Base-by-base conservation (phyloP, 2,888 invertebrate genomes). In the Nesidiocoris tenuis region DNA sequence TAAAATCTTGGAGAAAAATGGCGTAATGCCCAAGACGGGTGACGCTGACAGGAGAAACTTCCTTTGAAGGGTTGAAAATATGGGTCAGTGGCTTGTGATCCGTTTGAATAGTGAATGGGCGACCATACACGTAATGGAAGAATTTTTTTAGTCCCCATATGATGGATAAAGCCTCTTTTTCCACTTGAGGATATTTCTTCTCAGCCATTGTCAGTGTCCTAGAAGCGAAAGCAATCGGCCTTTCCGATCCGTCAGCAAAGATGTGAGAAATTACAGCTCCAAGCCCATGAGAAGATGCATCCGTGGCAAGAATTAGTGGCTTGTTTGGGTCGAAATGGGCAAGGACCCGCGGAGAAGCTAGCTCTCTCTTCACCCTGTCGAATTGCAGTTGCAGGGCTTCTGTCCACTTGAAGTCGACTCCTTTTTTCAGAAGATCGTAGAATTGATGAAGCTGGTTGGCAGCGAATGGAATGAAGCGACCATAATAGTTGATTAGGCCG, bases 401-500 rank as follows among this genome's bases (percentile, higher is more conserved):
- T 12, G 9, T 18, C 63, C 21, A 63, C 2, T 18, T 16, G 3
- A 63, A 63, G 3, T n/a, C 16, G 3, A 16, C 7, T 2, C 23
- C 23, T 19, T 63, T 63, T 7, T 19, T 63, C 3, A 63, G 21
- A 23, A 63, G 63, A 17, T 63, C 16, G 63, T 63, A 63, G 21
- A 63, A 63, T n/a, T 5, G n/a, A 22, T 19, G 22, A n/a, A 23
- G 22, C 2, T n/a, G 22, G 22, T 19, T 7, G 16, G 63, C 63
- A 3, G 23, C 2, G n/a, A n/a, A 22, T 3, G 21, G 63, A 63
- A 23, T 63, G 16, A 63, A 63, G 3, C 63, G 63, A 19, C 16
- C n/a, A 22, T 63, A 63, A 63, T 63, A 63, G 16, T 63, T 63
- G 5, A 63, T 22, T 18, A 63, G 7, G 22, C 63, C 63, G 2